These are phyloP conservation scores for Zaprionus inermis DNA, from an alignment of 1,140 invertebrate species.

Conservation along the genomic window DNA sequence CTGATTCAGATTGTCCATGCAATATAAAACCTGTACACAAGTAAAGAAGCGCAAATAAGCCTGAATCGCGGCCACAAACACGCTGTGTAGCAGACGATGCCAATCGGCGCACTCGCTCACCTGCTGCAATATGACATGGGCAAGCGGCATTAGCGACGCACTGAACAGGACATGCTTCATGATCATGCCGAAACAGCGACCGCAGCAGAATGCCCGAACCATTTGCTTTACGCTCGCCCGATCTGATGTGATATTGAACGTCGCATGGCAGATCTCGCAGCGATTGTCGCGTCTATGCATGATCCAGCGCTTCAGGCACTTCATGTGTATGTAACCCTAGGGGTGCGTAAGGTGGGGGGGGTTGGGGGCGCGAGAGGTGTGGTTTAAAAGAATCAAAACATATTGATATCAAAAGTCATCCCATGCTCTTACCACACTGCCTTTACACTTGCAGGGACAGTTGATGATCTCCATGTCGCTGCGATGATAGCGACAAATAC, in stretches of 20 bases:
- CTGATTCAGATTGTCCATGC: constrained; percentile 78
- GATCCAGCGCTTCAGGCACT: constrained; percentile 77
- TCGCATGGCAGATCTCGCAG: constrained; percentile 69
- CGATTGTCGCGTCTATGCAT: constrained; percentile 73
- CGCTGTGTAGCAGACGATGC: not conserved
- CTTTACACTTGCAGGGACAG: constrained; percentile 76
- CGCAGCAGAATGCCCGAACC: constrained; percentile 68
- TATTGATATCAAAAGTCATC: too few relatives aligned
- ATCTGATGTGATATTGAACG: constrained; percentile 62
- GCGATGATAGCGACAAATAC: constrained; percentile 78
- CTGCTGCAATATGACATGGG: constrained; percentile 76
- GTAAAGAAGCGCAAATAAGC: constrained; percentile 51
- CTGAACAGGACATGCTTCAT: constrained; percentile 71
- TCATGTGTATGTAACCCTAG: constrained; percentile 74
- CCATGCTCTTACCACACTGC: constrained; percentile 81
- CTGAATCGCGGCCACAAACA: not conserved
- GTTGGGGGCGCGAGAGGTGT: not conserved
- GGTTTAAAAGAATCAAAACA: not conserved
- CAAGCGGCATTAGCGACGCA: constrained; percentile 68
- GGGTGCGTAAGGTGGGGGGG: not conserved
- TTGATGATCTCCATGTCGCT: constrained; percentile 70
- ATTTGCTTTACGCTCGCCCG: constrained; percentile 67
- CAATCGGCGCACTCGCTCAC: constrained; percentile 39
- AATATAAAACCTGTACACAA: constrained; percentile 68
- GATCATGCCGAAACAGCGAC: constrained; percentile 68